Conservation (phyloP, 2,797 vertebrate genomes). For the Propithecus perrieri region DNA sequence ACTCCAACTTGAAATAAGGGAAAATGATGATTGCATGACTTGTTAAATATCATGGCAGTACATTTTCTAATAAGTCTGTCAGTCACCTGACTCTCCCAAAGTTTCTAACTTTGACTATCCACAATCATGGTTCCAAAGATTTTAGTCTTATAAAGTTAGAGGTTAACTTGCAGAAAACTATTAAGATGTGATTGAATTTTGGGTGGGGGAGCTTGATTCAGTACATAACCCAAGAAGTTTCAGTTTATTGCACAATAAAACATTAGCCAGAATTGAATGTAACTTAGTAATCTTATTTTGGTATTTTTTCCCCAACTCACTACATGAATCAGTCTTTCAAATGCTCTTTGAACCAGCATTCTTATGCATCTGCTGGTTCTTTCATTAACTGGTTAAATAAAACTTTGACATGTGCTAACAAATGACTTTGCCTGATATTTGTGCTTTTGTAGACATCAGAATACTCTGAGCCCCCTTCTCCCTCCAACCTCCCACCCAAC, state of each 20-base stretch:
- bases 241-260: conserved; percentile 17
- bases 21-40: background rate
- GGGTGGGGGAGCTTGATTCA: background rate
- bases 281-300: conserved; percentile 37
- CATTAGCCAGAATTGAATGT: conserved; percentile 9
- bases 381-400: conserved; percentile 14
- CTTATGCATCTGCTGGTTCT: background rate
- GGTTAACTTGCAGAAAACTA: background rate
- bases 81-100: background rate
- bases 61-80: conserved; percentile 3
- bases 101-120: background rate
- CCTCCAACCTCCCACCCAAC: background rate
- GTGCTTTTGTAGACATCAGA: background rate
- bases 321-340: background rate
- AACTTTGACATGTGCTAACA: background rate
- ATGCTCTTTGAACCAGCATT: background rate
- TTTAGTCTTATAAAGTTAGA: conserved; percentile 57
- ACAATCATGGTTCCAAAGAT: background rate
- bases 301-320: background rate
- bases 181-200: background rate
- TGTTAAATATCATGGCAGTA: background rate
- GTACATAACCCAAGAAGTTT: background rate
- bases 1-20: background rate
- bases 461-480: background rate
- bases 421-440: conserved; percentile 15